Percentiles rank a stretch among this genome's conserved stretches.
Conservation (phyloP, 2,797 vertebrate species). For the Coregonus sp. region DNA sequence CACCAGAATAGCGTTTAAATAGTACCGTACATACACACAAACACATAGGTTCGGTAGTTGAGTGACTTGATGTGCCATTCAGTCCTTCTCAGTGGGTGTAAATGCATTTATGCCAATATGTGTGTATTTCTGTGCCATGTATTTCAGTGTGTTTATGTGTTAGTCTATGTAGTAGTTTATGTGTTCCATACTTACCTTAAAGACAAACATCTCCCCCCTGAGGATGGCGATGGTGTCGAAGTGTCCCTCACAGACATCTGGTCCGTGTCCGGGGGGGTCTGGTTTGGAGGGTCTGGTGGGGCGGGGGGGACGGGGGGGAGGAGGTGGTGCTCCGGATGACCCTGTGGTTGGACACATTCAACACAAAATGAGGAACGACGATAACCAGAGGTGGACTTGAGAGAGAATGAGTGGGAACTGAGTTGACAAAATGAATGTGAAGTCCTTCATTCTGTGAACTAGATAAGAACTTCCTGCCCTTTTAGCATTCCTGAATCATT, state of each 20-base stretch:
- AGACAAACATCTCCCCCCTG: constrained; percentile 92
- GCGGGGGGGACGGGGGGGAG: constrained; percentile 55
- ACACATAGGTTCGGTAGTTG: neutral
- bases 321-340: constrained; percentile 59
- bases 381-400: neutral
- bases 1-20: neutral
- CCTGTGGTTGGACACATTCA: constrained; percentile 53
- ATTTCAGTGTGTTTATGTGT: neutral
- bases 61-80: neutral
- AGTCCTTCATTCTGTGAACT: neutral
- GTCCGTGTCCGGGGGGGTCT: constrained; percentile 72
- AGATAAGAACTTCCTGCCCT: neutral
- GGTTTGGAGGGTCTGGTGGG: constrained; percentile 67
- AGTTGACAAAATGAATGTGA: neutral
- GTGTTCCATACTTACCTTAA: constrained; percentile 78
- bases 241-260: constrained; percentile 88
- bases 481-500: neutral
- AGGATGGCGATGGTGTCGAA: constrained; percentile 89
- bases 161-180: neutral
- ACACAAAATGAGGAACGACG: neutral
- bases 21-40: constrained; percentile 6
- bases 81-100: neutral
- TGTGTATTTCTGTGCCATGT: neutral
- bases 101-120: neutral
- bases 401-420: neutral